Percentiles rank a stretch among this genome's conserved stretches.
Conservation (phyloP, 2,888 invertebrate species). For the Ceriagrion tenellum region DNA sequence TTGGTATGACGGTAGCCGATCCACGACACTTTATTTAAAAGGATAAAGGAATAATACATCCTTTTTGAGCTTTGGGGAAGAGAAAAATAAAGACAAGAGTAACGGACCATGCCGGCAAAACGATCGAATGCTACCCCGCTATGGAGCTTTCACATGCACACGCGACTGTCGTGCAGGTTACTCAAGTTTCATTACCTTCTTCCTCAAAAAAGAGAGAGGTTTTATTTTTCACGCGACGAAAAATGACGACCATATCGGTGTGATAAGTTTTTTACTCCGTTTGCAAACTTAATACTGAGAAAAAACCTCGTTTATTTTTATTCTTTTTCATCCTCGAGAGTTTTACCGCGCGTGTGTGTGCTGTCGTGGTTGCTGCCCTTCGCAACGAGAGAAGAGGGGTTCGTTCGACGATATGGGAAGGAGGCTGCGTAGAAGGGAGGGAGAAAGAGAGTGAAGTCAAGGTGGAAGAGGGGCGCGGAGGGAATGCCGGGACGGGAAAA, state of each 20-base stretch:
- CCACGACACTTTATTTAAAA: neutral
- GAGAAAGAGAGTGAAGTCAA: neutral
- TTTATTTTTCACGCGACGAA: neutral
- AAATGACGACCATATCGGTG: neutral
- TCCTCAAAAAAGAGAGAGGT: neutral
- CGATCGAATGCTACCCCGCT: neutral
- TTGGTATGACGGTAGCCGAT: neutral
- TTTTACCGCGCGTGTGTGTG: neutral
- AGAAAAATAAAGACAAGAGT: neutral
- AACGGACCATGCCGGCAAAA: neutral
- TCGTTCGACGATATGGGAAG: neutral
- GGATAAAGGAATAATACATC: neutral
- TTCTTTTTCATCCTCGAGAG: neutral
- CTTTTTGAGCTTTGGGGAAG: neutral
- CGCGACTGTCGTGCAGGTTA: neutral
- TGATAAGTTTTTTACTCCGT: neutral
- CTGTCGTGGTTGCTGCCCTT: neutral
- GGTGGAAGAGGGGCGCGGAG: neutral
- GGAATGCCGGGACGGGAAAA: neutral
- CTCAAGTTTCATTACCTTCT: neutral
- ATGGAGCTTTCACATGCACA: neutral
- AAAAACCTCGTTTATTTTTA: neutral
- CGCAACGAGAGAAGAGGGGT: neutral
- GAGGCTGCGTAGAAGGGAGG: neutral
- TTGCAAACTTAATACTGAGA: neutral